Evolutionary conservation across 2,113 vertebrate genomes (phyloP).

Genomic region (Platichthys flesus): DNA sequence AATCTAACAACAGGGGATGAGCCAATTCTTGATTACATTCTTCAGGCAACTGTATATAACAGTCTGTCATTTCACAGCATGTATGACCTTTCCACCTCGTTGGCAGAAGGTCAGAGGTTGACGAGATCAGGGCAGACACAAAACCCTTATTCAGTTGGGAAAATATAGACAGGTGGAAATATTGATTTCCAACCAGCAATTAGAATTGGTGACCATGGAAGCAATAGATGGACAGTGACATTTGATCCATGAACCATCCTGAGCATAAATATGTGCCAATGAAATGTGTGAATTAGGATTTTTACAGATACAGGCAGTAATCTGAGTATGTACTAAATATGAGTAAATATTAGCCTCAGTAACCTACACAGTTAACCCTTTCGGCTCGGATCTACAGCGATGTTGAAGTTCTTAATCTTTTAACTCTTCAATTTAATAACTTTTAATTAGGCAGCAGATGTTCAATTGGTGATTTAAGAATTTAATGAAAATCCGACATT

Average conservation of each 20-base stretch:
- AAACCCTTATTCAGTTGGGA: neutral
- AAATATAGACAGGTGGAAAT: neutral
- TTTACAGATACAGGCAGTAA: neutral
- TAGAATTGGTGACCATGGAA: conserved; percentile 28
- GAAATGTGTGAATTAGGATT: neutral
- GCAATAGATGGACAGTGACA: conserved; percentile 19
- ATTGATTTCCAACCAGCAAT: conserved; percentile 31
- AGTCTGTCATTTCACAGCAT: neutral
- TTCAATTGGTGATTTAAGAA: too few relatives aligned
- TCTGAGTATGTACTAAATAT: neutral
- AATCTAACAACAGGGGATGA: neutral
- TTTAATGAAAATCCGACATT: too few relatives aligned
- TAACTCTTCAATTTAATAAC: neutral
- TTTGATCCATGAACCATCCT: conserved; percentile 6
- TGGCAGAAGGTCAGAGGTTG: conserved; percentile 33
- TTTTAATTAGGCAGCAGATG: neutral
- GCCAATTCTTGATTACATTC: neutral
- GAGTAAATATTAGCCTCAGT: too few relatives aligned
- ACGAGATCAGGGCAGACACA: conserved; percentile 26
- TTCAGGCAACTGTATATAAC: neutral
- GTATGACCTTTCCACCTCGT: neutral
- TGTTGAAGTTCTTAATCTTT: neutral
- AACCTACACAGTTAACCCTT: neutral
- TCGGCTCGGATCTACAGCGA: neutral
- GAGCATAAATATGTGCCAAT: neutral